Base-by-base conservation (phyloP, 2,113 vertebrate genomes). In the Henicopernis longicauda region DNA sequence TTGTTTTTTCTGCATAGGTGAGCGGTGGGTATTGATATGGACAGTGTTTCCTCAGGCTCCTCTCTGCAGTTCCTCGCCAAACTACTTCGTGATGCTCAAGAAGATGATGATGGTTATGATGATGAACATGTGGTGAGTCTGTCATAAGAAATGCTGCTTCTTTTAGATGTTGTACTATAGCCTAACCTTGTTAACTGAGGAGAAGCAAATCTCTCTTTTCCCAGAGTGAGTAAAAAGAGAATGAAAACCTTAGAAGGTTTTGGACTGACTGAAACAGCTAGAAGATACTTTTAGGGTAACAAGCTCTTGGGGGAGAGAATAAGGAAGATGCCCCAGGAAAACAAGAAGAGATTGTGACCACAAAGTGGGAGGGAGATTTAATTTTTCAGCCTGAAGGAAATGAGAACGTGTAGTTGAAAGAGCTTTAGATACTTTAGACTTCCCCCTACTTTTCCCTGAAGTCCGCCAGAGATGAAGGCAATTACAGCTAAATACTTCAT, bases 41-140 rank as follows among this genome's bases (percentile, higher is more conserved):
- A 98, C 14, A 70, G 47, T 34, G 1, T 97, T 59, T 97, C 98
- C 52, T 98, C 98, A 1, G 54, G 84, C 18, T 95, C 98, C 12
- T 95, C 90, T 45, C 78, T 99, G 8, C 97, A 98, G 95, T 97
- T 97, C 14, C 98, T 99, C 18, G 98, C 99, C 49, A 95, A 95
- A 5, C 90, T 99, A 57, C 97, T 99, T 6, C 86, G 61, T 23
- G 50, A 89, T 25, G 73, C 93, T 57, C 92, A 96, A 31, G 97
- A 98, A 7, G 90, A 83, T 1, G 98, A 98, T 2, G 95, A 92
- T 2, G 97, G 97, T 9, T 17, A 44, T 27, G 97, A 98, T 1
- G 58, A 49, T 18, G 93, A 59, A 32, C 45, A 86, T 52, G 92
- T 78, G 94, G 94, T 97, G 29, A 96, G 96, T 76, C 6, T 72